Base-by-base conservation (phyloP, 2,113 vertebrate genomes). In the Arothron firmamentum region DNA sequence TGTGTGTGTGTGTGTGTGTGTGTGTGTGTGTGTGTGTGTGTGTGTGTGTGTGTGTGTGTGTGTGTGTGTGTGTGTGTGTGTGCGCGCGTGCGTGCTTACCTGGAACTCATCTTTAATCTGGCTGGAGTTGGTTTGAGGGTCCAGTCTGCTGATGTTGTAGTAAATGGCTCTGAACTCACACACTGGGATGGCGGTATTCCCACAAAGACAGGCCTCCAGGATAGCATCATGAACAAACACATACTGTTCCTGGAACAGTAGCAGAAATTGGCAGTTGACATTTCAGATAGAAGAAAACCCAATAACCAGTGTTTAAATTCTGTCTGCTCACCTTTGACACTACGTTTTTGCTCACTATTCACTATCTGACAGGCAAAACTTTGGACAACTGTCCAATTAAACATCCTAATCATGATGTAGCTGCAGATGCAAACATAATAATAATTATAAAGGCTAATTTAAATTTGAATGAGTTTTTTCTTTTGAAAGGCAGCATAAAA, bases 91-190 rank as follows among this genome's bases (percentile, higher is more conserved):
- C 45, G 16, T 59, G 15, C 70, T 73, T 85, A 98, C 96, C 96
- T 98, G 96, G 84, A 99, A 99, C 73, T 99, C 96, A 28, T 99
- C 96, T 90, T 99, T 99, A 75, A 99, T 95, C 82, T 99, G 96
- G 86, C 95, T 98, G 90, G 95, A 97, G 88, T 98, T 97, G 69
- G 96, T 99, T 90, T 98, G 96, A 10, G 96, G 94, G 77, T 99
- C 96, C 82, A 97, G 80, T 65, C 95, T 91, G 90, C 94, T 98
- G 91, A 99, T 98, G 81, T 97, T 97, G 91, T 98, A 98, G 79
- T 97, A 99, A 70, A 97, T 92, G 31, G 94, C 94, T 85, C 95
- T 93, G 92, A 99, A 99, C 73, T 99, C 96, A 50, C 96, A 98
- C 76, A 98, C 96, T 0, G 96, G 96, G 72, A 98, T 97, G 85